phyloP scores from a whole-genome alignment of 1,140 invertebrate genomes.

The Hetaerina americana region DNA sequence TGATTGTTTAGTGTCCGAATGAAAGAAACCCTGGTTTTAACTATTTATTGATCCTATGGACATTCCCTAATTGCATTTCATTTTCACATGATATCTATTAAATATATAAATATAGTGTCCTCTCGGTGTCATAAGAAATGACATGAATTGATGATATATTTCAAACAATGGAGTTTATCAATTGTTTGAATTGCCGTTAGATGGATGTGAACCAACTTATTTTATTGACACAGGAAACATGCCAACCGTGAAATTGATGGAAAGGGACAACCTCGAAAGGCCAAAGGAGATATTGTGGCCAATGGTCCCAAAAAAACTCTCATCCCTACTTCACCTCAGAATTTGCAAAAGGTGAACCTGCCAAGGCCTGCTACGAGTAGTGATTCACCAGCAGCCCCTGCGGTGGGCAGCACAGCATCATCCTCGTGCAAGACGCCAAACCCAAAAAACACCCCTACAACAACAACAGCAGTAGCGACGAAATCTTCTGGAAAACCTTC shows the following conservation, averaged over 20 bases:
- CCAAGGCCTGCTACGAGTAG: not conserved
- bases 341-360: not conserved
- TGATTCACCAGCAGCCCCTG: not conserved
- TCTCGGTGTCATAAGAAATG: too few relatives aligned
- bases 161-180: too few relatives aligned
- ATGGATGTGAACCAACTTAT: too few relatives aligned
- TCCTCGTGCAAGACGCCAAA: not conserved
- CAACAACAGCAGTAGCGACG: slow-evolving; percentile 5
- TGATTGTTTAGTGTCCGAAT: too few relatives aligned
- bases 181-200: too few relatives aligned
- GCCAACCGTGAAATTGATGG: slow-evolving; percentile 36
- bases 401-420: not conserved
- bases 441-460: slow-evolving; percentile 1
- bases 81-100: too few relatives aligned
- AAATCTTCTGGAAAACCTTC: not conserved
- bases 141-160: too few relatives aligned
- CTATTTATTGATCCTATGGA: too few relatives aligned
- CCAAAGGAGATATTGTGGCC: not conserved
- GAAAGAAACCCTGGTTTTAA: too few relatives aligned
- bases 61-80: too few relatives aligned
- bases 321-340: not conserved
- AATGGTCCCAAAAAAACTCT: not conserved
- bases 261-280: slow-evolving; percentile 24
- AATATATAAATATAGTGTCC: too few relatives aligned
- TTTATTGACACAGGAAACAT: slow-evolving; percentile 37